A percentile compares a stretch with the other conserved stretches of the same genome.
These are phyloP conservation scores for Gadus chalcogrammus DNA, from an alignment of 2,113 vertebrate genomes.

Conservation along the genomic window DNA sequence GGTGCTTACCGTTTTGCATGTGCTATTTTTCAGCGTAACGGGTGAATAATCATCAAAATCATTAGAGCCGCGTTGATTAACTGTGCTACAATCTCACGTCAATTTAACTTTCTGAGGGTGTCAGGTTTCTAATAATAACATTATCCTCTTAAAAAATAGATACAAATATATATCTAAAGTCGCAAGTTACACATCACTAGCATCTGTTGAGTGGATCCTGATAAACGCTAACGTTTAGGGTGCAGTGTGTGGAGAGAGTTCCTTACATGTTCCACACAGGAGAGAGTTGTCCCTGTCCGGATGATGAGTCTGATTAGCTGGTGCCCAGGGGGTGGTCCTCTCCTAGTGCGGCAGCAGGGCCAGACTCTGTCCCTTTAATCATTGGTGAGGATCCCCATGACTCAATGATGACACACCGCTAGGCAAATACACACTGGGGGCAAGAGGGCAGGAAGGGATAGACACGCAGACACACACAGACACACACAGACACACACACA, in stretches of 20 bases:
- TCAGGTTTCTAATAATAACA: background rate
- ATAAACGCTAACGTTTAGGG: background rate
- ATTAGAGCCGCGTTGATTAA: background rate
- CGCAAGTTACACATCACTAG: background rate
- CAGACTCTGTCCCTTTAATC: conserved; percentile 27
- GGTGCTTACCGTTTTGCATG: background rate
- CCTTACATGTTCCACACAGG: conserved; percentile 32
- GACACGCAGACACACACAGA: conserved; percentile 17
- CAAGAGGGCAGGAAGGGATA: conserved; percentile 32
- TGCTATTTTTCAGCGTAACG: background rate
- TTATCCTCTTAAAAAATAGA: background rate
- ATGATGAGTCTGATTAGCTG: background rate
- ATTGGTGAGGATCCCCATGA: conserved; percentile 26
- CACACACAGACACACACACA: conserved; percentile 3
- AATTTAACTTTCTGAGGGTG: background rate
- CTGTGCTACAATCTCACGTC: background rate
- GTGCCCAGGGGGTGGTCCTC: conserved; percentile 23
- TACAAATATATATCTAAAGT: background rate
- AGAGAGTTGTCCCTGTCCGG: conserved; percentile 13
- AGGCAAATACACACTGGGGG: conserved; percentile 27
- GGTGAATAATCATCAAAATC: background rate
- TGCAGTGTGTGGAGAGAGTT: background rate
- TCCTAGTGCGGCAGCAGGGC: conserved; percentile 11
- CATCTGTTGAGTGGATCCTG: background rate
- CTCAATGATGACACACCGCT: conserved; percentile 37